A percentile compares a stretch with the other conserved stretches of the same genome.
These are phyloP conservation scores for Crambe crambe DNA, from an alignment of 37 sponge, comb jelly and placozoan genomes.

Conservation along the genomic window DNA sequence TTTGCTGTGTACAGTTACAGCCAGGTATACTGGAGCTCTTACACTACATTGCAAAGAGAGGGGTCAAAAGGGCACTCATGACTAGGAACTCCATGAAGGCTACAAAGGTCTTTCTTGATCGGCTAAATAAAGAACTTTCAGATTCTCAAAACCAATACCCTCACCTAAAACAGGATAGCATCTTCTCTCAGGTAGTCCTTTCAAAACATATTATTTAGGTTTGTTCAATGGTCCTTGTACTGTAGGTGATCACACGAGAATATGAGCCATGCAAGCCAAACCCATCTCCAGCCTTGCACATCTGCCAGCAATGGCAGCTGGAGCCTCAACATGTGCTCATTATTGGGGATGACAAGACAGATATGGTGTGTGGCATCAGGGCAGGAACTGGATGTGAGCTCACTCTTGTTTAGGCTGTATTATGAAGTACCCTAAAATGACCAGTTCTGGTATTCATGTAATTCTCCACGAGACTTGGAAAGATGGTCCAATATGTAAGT, in stretches of 20 bases:
- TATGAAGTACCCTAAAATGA: not conserved
- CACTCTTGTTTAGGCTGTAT: not conserved
- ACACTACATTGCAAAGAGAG: conserved; percentile 25
- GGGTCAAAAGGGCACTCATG: conserved; percentile 43
- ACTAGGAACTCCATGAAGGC: conserved; percentile 52
- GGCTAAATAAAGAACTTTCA: conserved; percentile 20
- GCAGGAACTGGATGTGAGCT: conserved; percentile 25
- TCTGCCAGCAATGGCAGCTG: conserved; percentile 56
- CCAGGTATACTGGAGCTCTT: conserved; percentile 58
- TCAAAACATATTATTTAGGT: not conserved
- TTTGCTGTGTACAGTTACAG: conserved; percentile 59
- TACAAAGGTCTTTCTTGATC: conserved; percentile 33
- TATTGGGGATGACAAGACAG: conserved; percentile 65
- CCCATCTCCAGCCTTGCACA: conserved; percentile 68
- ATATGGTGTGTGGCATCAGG: conserved; percentile 49
- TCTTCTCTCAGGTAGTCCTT: conserved; percentile 77
- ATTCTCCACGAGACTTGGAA: not conserved
- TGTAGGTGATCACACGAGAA: conserved; percentile 69
- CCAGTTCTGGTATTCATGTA: not conserved
- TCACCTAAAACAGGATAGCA: not conserved
- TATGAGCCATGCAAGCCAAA: conserved; percentile 76
- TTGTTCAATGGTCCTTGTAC: not conserved
- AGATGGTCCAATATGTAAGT: not conserved
- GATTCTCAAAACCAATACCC: conserved; percentile 15
- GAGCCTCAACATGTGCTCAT: conserved; percentile 33